A percentile compares a stretch with the other conserved stretches of the same genome.
Conservation (phyloP, 2,113 vertebrate genomes). For the Rhynchopsitta pachyrhyncha region DNA sequence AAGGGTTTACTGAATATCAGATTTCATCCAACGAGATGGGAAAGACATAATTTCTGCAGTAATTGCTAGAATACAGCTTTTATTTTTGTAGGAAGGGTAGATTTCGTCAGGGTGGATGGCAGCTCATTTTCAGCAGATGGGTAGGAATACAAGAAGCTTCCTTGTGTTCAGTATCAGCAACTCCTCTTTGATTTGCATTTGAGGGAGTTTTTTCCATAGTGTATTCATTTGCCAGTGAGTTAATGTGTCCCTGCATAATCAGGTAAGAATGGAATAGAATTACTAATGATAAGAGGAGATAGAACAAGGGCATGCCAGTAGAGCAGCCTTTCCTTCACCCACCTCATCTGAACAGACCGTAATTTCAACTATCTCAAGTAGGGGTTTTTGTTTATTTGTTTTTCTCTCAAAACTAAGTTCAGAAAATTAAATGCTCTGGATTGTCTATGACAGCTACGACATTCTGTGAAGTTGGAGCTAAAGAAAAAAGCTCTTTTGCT, state of each 20-base stretch:
- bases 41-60: not conserved
- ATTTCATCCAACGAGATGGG: not conserved
- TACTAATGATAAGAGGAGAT: constrained; percentile 46
- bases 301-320: constrained; percentile 17
- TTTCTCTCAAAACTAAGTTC: not conserved
- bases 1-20: constrained; percentile 22
- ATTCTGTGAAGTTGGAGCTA: not conserved
- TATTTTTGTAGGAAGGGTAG: not conserved
- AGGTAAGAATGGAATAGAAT: constrained; percentile 66
- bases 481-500: not conserved
- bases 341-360: not conserved
- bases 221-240: constrained; percentile 52
- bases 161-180: constrained; percentile 47
- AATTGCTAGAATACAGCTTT: not conserved
- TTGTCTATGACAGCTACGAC: not conserved
- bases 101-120: not conserved
- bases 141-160: constrained; percentile 41
- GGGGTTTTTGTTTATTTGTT: not conserved
- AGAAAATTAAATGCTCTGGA: not conserved
- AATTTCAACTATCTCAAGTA: not conserved
- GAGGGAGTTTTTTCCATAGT: constrained; percentile 7
- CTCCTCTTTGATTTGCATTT: constrained; percentile 49
- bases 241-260: constrained; percentile 63
- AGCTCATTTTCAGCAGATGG: not conserved
- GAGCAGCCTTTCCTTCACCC: not conserved